phyloP scores from a whole-genome alignment of 2,797 vertebrate species.

The Phrynocephalus guinanensis region DNA sequence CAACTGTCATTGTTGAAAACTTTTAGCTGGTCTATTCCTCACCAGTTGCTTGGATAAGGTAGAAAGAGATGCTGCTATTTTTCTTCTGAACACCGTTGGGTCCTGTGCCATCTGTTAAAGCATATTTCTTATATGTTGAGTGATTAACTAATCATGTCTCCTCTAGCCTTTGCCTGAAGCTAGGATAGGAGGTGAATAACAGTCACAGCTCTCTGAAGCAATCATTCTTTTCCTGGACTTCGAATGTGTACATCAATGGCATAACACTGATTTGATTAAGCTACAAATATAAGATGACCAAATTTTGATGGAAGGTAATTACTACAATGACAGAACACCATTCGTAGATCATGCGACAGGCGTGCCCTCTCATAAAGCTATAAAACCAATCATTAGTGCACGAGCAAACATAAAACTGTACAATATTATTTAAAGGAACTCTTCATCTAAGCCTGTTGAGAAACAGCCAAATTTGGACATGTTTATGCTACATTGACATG shows the following conservation, averaged over 20 bases:
- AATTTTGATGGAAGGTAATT: slow-evolving; percentile 57
- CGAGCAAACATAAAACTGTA: slow-evolving; percentile 21
- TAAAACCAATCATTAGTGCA: slow-evolving; percentile 49
- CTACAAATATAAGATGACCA: slow-evolving; percentile 30
- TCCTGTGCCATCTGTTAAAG: not conserved
- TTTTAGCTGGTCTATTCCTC: not conserved
- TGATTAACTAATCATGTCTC: not conserved
- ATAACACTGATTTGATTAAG: slow-evolving; percentile 35
- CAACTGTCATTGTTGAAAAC: not conserved
- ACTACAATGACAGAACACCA: slow-evolving; percentile 37
- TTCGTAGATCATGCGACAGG: slow-evolving; percentile 45
- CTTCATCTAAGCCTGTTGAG: slow-evolving; percentile 21
- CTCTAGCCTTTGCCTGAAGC: not conserved
- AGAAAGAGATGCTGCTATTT: not conserved
- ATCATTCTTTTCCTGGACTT: slow-evolving; percentile 16
- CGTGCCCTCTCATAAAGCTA: slow-evolving; percentile 22
- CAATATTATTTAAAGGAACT: slow-evolving; percentile 28
- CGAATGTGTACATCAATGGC: slow-evolving; percentile 32
- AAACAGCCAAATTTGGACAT: slow-evolving; percentile 26
- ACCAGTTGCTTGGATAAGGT: not conserved
- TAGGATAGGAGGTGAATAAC: not conserved
- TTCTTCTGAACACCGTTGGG: not conserved
- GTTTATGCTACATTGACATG: slow-evolving; percentile 1
- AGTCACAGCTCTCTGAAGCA: slow-evolving; percentile 22
- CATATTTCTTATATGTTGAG: not conserved